Percentiles rank a stretch among this genome's conserved stretches.
Evolutionary conservation across 2,113 vertebrate genomes (phyloP).

Genomic region (Lagopus muta): DNA sequence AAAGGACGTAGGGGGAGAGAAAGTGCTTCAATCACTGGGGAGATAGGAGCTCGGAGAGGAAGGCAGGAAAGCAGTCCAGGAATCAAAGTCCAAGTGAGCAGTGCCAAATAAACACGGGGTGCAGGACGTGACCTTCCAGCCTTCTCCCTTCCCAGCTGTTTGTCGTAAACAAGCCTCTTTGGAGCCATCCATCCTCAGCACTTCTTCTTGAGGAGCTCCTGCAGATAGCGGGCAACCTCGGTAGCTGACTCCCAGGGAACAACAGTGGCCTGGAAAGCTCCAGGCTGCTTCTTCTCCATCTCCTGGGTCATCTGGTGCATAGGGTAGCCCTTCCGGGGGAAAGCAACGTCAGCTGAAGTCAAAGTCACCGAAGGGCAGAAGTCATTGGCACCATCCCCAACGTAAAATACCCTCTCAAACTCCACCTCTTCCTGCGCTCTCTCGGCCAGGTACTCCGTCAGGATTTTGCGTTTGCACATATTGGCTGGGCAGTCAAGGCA

Average conservation of each 20-base stretch:
- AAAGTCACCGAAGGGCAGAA: constrained; percentile 89
- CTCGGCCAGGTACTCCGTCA: constrained; percentile 87
- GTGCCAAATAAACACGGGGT: neutral
- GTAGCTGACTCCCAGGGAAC: constrained; percentile 89
- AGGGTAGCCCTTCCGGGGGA: constrained; percentile 89
- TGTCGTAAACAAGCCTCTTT: neutral
- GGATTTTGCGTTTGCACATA: constrained; percentile 94
- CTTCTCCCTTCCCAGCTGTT: neutral
- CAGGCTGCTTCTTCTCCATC: constrained; percentile 83
- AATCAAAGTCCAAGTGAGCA: neutral
- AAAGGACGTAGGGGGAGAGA: neutral
- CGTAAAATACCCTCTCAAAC: constrained; percentile 90
- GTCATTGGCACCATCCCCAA: constrained; percentile 96
- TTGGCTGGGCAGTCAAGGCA: constrained; percentile 91
- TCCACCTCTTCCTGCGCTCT: constrained; percentile 83
- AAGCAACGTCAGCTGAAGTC: constrained; percentile 84
- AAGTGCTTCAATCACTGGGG: neutral
- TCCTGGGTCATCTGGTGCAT: constrained; percentile 92
- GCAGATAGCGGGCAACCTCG: constrained; percentile 86
- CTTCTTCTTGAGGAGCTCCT: constrained; percentile 80
- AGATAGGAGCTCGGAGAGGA: neutral
- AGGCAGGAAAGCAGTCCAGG: neutral
- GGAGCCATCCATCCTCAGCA: constrained; percentile 36
- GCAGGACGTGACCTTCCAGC: accelerated
- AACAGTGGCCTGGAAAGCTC: constrained; percentile 84